These are phyloP conservation scores for Nymphalis c-album DNA, from an alignment of 2,888 invertebrate genomes.

Conservation along the genomic window DNA sequence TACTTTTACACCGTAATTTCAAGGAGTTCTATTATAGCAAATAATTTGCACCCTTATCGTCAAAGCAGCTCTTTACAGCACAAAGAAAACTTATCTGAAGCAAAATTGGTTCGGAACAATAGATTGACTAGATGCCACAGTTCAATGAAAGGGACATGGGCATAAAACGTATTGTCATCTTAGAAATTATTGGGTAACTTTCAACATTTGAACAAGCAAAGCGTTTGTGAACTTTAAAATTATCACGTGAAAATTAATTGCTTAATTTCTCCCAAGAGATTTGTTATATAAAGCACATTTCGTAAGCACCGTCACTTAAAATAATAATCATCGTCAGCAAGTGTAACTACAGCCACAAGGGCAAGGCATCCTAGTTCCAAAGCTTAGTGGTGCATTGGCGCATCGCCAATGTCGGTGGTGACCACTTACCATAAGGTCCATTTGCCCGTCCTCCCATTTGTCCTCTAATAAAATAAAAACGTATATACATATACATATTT, in stretches of 20 bases:
- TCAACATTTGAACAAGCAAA: constrained; percentile 4
- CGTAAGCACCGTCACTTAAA: too few species aligned
- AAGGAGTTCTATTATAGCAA: constrained; percentile 46
- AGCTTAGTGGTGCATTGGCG: too few species aligned
- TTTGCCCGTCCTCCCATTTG: too few species aligned
- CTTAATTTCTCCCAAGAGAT: not conserved
- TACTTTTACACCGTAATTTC: constrained; percentile 43
- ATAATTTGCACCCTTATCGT: constrained; percentile 47
- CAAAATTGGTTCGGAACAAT: constrained; percentile 53
- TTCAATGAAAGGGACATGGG: constrained; percentile 19
- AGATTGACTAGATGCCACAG: constrained; percentile 35
- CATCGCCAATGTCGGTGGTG: too few species aligned
- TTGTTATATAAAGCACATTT: too few species aligned
- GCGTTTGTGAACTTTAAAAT: constrained; percentile 1
- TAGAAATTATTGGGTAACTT: constrained; percentile 22
- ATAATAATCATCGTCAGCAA: too few species aligned
- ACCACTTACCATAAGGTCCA: too few species aligned
- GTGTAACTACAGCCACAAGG: too few species aligned
- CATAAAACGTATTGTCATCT: constrained; percentile 13
- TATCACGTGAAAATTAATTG: not conserved
- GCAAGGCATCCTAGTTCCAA: too few species aligned
- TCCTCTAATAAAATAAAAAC: too few species aligned
- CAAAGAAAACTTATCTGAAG: constrained; percentile 48
- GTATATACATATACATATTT: too few species aligned
- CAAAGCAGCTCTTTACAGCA: constrained; percentile 45